These are phyloP conservation scores for Leucopsar rothschildi DNA, from an alignment of 2,113 vertebrate genomes.

Conservation along the genomic window DNA sequence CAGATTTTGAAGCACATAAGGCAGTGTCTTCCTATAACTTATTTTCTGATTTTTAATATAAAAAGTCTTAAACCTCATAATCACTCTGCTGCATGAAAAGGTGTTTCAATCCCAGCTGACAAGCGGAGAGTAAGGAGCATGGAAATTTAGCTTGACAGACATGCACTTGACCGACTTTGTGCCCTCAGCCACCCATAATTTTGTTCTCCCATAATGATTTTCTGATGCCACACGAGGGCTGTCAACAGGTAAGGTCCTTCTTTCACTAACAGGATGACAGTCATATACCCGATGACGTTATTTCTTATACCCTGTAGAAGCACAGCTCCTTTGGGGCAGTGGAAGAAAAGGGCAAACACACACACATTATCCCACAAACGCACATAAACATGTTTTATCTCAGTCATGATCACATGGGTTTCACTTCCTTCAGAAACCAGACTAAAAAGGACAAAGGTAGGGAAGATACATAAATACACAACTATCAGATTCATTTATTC, in stretches of 20 bases:
- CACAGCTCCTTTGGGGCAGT: neutral
- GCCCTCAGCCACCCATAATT: neutral
- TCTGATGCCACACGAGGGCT: neutral
- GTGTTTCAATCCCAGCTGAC: neutral
- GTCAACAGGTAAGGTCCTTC: neutral
- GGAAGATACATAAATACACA: neutral
- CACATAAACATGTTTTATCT: neutral
- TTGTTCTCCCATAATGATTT: neutral
- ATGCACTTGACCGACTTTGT: neutral
- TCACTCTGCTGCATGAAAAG: neutral
- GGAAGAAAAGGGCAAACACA: neutral
- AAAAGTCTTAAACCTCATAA: neutral
- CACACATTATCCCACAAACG: neutral
- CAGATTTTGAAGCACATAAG: neutral
- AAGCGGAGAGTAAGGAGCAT: neutral
- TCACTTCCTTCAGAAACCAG: constrained; percentile 41
- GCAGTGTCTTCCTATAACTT: neutral
- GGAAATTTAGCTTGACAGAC: neutral
- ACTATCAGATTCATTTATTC: neutral
- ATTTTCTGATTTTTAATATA: neutral
- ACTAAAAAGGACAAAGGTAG: neutral
- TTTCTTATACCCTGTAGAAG: neutral
- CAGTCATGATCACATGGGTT: neutral
- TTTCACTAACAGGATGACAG: neutral
- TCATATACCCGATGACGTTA: neutral